Evolutionary conservation across 2,797 vertebrate genomes (phyloP).

Genomic region (Coranthus polyacanthus): DNA sequence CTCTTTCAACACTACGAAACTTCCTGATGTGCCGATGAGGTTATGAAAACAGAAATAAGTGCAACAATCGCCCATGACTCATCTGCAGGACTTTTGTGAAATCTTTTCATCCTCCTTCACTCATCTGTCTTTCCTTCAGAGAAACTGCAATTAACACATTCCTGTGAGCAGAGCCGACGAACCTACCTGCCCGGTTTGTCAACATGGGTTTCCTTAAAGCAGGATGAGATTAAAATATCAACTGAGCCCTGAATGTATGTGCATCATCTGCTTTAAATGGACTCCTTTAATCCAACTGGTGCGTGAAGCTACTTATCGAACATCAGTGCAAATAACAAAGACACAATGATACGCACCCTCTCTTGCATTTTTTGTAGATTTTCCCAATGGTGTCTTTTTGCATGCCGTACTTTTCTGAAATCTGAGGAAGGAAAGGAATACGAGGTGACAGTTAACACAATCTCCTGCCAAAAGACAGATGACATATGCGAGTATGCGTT

Average conservation of each 20-base stretch:
- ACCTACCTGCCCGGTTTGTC: constrained; percentile 69
- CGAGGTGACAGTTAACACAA: constrained; percentile 44
- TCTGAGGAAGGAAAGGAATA: constrained; percentile 83
- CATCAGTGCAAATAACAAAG: too few relatives aligned
- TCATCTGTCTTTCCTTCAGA: constrained; percentile 58
- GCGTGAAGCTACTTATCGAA: neutral
- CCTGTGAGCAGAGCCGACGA: constrained; percentile 59
- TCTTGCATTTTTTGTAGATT: constrained; percentile 99
- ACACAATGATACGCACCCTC: constrained; percentile 89
- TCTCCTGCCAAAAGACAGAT: constrained; percentile 24
- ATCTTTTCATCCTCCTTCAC: constrained; percentile 64
- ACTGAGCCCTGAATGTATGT: constrained; percentile 37
- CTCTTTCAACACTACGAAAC: constrained; percentile 49
- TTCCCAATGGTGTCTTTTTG: constrained; percentile 94
- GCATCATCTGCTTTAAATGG: neutral
- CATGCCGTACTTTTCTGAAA: constrained; percentile 97
- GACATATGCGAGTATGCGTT: constrained; percentile 4
- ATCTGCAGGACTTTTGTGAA: constrained; percentile 65
- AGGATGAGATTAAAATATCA: constrained; percentile 51
- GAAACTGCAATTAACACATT: constrained; percentile 78
- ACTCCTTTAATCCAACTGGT: constrained; percentile 3
- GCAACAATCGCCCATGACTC: constrained; percentile 71
- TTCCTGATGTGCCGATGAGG: constrained; percentile 54
- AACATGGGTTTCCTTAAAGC: constrained; percentile 59
- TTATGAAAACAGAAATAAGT: constrained; percentile 62